phyloP scores from a whole-genome alignment of 2,113 vertebrate species.

The Sander vitreus region DNA sequence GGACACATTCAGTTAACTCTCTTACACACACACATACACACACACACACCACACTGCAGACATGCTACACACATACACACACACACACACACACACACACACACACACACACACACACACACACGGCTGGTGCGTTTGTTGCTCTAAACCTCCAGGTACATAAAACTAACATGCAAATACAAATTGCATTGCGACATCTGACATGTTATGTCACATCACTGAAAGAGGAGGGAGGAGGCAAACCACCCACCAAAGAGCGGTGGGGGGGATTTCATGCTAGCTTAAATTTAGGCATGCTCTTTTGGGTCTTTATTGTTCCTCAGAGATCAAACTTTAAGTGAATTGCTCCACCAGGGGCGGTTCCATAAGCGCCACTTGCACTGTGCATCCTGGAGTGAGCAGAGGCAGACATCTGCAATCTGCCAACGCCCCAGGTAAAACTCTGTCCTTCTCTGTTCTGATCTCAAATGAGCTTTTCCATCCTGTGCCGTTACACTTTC shows the following conservation, averaged over 20 bases:
- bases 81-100: conserved; percentile 19
- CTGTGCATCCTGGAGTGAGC: conserved; percentile 37
- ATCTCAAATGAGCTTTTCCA: conserved; percentile 59
- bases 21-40: conserved; percentile 12
- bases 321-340: conserved; percentile 79
- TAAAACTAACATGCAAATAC: conserved; percentile 71
- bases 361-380: conserved; percentile 41
- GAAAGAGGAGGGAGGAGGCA: conserved; percentile 58
- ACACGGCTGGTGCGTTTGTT: conserved; percentile 33
- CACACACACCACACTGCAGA: no score
- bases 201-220: conserved; percentile 49
- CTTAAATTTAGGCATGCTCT: conserved; percentile 78
- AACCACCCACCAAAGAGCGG: conserved; percentile 68
- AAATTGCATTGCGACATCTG: conserved; percentile 44
- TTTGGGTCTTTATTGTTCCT: conserved; percentile 79
- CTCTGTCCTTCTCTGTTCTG: conserved; percentile 47
- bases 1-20: conserved; percentile 70
- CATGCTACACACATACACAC: conserved; percentile 20
- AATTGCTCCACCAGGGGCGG: conserved; percentile 68
- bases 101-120: conserved; percentile 9
- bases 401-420: conserved; percentile 74
- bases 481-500: conserved; percentile 40
- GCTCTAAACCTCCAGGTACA: conserved; percentile 61
- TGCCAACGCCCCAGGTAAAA: conserved; percentile 68
- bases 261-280: conserved; percentile 77